Percentiles rank a stretch among this genome's conserved stretches.
phyloP scores from a whole-genome alignment of 2,888 invertebrate species.

The Cantharis rufa region DNA sequence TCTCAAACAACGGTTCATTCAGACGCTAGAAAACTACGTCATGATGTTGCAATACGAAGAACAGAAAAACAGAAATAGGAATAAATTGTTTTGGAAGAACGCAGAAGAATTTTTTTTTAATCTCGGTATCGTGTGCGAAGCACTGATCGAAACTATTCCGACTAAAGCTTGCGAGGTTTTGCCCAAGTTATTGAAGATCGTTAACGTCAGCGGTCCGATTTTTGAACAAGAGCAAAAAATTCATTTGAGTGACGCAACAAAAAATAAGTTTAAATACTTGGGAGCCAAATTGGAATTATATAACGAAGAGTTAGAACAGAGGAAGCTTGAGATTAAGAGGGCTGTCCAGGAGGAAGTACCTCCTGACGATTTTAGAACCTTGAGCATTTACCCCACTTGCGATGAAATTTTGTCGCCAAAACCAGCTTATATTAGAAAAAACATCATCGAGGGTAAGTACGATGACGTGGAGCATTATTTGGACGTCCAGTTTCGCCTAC shows the following conservation, averaged over 20 bases:
- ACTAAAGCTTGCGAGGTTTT: conserved; percentile 45
- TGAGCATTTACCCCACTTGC: conserved; percentile 60
- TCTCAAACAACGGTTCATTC: conserved; percentile 33
- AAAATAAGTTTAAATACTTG: conserved; percentile 51
- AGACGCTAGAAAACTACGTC: conserved; percentile 36
- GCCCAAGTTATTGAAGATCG: conserved; percentile 39
- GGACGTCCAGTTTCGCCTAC: conserved; percentile 75
- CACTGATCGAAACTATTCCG: conserved; percentile 49
- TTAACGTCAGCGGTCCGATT: conserved; percentile 34
- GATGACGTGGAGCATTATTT: conserved; percentile 71
- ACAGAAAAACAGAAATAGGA: conserved; percentile 19
- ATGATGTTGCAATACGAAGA: conserved; percentile 30
- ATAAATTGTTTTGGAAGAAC: conserved; percentile 36
- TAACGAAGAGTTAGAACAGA: conserved; percentile 35
- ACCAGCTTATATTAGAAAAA: conserved; percentile 60
- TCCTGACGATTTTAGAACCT: conserved; percentile 59
- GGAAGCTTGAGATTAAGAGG: conserved; percentile 37
- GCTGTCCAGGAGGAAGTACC: conserved; percentile 55
- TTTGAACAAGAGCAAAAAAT: conserved; percentile 33
- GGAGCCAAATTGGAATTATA: conserved; percentile 45
- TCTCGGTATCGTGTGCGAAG: conserved; percentile 42
- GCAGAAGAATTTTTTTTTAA: conserved; percentile 39
- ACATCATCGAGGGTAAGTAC: conserved; percentile 67
- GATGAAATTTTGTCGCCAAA: conserved; percentile 48
- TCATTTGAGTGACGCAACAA: conserved; percentile 43